phyloP scores from a whole-genome alignment of 2,888 invertebrate species.

The Psococerastis gibbosa region DNA sequence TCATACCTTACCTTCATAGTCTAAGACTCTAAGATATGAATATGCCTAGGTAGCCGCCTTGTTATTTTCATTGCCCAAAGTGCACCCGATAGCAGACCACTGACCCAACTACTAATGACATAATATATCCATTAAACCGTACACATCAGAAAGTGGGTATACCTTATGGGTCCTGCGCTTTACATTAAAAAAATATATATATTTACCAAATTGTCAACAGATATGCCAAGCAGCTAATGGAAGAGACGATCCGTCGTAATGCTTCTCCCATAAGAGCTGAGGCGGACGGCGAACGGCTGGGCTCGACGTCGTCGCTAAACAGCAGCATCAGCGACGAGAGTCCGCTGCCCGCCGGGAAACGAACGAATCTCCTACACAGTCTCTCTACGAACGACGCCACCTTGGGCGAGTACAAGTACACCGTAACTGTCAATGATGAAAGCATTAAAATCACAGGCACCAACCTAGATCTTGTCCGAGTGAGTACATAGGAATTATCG shows the following conservation, averaged over 20 bases:
- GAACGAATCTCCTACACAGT: conserved; percentile 50
- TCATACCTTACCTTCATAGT: too few relatives aligned
- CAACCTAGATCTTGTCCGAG: conserved; percentile 69
- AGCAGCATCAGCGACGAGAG: conserved; percentile 49
- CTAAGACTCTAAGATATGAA: too few relatives aligned
- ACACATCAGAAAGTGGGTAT: too few relatives aligned
- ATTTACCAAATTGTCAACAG: too few relatives aligned
- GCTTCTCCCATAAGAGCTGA: conserved; percentile 72
- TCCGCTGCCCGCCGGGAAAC: conserved; percentile 19
- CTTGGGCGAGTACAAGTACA: conserved; percentile 74
- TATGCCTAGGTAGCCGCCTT: too few relatives aligned
- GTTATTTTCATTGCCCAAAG: too few relatives aligned
- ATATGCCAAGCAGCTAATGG: conserved; percentile 82
- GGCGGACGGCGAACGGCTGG: conserved; percentile 27
- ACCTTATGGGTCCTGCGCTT: too few relatives aligned
- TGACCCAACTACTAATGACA: too few relatives aligned
- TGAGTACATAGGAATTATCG: too few relatives aligned
- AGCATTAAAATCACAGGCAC: conserved; percentile 70
- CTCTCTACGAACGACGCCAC: conserved; percentile 68
- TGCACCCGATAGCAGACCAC: too few relatives aligned
- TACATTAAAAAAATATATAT: too few relatives aligned
- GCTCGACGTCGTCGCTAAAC: conserved; percentile 60
- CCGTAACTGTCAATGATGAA: conserved; percentile 65
- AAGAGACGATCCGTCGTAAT: conserved; percentile 87
- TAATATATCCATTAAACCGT: too few relatives aligned